Percentiles rank a stretch among this genome's conserved stretches.
phyloP scores from a whole-genome alignment of 2,888 invertebrate genomes.

The Scaptomyza parva region DNA sequence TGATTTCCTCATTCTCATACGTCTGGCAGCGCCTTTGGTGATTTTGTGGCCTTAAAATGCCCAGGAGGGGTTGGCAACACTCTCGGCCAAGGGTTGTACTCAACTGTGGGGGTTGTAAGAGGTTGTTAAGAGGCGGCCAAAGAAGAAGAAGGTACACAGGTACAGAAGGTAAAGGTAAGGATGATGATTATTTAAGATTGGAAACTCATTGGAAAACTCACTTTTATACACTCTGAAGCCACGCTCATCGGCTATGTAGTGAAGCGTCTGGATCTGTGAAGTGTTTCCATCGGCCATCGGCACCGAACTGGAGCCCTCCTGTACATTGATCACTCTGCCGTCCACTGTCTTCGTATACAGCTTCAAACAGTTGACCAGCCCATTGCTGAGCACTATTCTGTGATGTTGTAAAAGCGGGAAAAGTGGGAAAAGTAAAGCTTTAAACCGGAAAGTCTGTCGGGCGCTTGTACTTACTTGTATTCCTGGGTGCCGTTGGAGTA shows the following conservation, averaged over 20 bases:
- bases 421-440: neutral
- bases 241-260: constrained; percentile 77
- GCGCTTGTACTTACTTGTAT: constrained; percentile 72
- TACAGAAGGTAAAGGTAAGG: constrained; percentile 18
- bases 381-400: constrained; percentile 78
- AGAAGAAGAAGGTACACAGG: neutral
- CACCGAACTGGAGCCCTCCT: constrained; percentile 77
- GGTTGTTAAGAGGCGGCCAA: neutral
- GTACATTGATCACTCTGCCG: constrained; percentile 66
- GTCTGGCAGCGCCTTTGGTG: constrained; percentile 27
- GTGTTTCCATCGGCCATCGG: constrained; percentile 61
- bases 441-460: too few relatives aligned
- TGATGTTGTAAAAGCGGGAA: neutral
- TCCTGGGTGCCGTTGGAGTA: constrained; percentile 77
- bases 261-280: constrained; percentile 63
- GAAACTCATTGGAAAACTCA: constrained; percentile 44
- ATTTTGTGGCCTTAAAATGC: constrained; percentile 41
- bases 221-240: constrained; percentile 72
- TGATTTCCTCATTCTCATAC: constrained; percentile 22
- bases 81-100: constrained; percentile 51
- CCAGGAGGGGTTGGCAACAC: constrained; percentile 40
- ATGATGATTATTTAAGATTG: constrained; percentile 23
- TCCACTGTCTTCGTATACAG: constrained; percentile 67
- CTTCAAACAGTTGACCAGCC: constrained; percentile 76
- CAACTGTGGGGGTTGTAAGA: constrained; percentile 49